Conservation (phyloP, 2,888 invertebrate species). For the Protonemura montana region DNA sequence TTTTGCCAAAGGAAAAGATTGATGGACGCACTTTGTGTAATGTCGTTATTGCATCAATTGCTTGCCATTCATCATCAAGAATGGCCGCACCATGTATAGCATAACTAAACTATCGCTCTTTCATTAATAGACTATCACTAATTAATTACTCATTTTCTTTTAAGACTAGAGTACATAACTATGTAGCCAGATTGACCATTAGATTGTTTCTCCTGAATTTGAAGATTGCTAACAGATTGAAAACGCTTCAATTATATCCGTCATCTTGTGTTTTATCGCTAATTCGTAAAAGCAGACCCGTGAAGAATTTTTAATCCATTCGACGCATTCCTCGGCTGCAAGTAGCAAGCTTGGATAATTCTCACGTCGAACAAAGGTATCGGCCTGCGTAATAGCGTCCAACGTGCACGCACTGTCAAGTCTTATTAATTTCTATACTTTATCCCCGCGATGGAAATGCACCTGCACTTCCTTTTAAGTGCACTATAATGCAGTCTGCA, state of each 20-base stretch:
- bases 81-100: background rate
- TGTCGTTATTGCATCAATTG: background rate
- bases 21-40: background rate
- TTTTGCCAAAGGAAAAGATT: background rate
- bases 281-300: background rate
- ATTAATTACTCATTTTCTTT: background rate
- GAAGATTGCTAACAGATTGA: background rate
- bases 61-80: background rate
- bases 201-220: background rate
- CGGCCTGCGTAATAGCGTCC: background rate
- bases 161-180: background rate
- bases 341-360: background rate
- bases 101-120: background rate
- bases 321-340: background rate
- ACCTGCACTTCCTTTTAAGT: constrained; percentile 12
- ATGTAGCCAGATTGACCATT: no score
- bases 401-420: background rate
- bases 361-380: background rate
- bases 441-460: background rate
- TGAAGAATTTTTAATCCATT: background rate
- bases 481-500: background rate
- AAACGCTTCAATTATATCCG: no score
- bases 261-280: background rate
- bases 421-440: background rate
- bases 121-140: constrained; percentile 7